Evolutionary conservation across 2,888 invertebrate species (phyloP).

Genomic region (Dryobota labecula): DNA sequence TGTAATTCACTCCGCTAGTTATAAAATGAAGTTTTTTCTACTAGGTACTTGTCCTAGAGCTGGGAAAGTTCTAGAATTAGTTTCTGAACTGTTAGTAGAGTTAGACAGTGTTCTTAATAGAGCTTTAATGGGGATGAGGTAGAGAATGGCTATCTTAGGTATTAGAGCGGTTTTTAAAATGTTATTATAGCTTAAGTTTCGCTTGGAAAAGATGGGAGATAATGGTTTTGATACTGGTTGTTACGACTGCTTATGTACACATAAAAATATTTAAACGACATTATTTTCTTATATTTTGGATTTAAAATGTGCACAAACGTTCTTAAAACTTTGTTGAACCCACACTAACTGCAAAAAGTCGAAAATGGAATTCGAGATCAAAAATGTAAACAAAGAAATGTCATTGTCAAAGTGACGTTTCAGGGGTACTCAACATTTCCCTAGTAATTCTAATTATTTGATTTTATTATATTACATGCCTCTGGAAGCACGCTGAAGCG

Average conservation of each 20-base stretch:
- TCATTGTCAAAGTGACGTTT: too few species aligned
- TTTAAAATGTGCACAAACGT: neutral
- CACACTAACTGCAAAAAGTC: too few species aligned
- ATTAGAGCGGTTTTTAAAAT: neutral
- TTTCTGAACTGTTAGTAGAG: slow-evolving; percentile 57
- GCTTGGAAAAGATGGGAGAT: neutral
- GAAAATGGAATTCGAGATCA: too few species aligned
- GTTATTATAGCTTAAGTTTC: neutral
- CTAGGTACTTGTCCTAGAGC: slow-evolving; percentile 16
- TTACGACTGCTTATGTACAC: neutral
- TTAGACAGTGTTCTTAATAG: slow-evolving; percentile 61
- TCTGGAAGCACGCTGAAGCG: too few species aligned
- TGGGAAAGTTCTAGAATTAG: slow-evolving; percentile 57
- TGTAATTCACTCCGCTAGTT: slow-evolving; percentile 55
- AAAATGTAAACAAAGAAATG: too few species aligned
- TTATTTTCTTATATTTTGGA: neutral
- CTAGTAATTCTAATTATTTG: too few species aligned
- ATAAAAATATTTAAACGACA: neutral
- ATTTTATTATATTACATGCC: too few species aligned
- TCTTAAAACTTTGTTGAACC: neutral
- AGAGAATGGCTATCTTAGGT: slow-evolving; percentile 16
- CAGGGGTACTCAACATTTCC: too few species aligned
- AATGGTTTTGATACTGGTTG: neutral
- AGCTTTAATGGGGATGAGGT: slow-evolving; percentile 43
- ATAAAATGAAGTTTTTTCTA: slow-evolving; percentile 56